These are phyloP conservation scores for Druon quercuslanigerum DNA, from an alignment of 1,140 invertebrate species.

Conservation along the genomic window DNA sequence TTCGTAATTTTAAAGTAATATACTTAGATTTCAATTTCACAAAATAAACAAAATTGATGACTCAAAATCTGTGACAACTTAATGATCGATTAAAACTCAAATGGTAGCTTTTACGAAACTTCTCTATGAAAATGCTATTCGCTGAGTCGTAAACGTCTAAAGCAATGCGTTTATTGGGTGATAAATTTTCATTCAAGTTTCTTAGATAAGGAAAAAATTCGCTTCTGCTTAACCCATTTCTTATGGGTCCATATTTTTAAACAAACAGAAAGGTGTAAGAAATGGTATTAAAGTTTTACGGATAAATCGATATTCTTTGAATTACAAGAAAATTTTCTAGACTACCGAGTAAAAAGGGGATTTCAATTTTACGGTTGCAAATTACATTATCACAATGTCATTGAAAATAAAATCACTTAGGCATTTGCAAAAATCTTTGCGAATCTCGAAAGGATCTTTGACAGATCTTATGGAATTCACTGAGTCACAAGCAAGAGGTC, in stretches of 20 bases:
- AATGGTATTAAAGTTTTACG: conserved; percentile 8
- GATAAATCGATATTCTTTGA: conserved; percentile 12
- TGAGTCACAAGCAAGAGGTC: no score
- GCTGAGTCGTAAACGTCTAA: background rate
- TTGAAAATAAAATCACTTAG: no score
- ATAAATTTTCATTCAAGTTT: background rate
- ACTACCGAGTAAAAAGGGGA: background rate
- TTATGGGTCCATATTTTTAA: conserved; percentile 1
- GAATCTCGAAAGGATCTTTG: no score
- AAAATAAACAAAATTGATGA: no score
- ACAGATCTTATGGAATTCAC: no score
- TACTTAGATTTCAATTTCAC: no score
- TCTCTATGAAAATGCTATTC: background rate
- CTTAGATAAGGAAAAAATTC: background rate
- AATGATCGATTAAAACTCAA: background rate
- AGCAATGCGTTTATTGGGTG: background rate
- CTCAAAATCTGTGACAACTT: background rate
- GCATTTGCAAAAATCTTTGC: no score
- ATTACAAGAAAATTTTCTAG: background rate
- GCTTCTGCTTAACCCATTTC: background rate
- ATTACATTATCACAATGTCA: no score
- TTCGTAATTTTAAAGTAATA: background rate
- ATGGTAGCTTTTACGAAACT: background rate
- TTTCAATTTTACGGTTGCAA: background rate
- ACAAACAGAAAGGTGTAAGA: background rate